Percentiles rank a stretch among this genome's conserved stretches.
Conservation (phyloP, 37 sponge, comb jelly and placozoan species). For the Cliona cf. orientalis region DNA sequence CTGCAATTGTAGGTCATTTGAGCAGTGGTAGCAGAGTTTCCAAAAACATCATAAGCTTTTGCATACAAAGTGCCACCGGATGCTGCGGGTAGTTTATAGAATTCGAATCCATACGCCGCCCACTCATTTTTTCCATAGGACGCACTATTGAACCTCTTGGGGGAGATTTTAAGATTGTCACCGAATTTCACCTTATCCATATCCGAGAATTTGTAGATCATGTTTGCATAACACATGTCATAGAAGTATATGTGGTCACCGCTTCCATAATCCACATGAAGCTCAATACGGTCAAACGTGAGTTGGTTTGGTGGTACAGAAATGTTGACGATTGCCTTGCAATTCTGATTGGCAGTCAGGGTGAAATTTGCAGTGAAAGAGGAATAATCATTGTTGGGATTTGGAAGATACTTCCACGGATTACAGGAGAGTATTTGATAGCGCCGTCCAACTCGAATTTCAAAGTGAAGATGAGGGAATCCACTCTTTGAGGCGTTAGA, state of each 20-base stretch:
- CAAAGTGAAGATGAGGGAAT: slow-evolving; percentile 16
- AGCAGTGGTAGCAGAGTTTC: not conserved
- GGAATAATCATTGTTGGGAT: not conserved
- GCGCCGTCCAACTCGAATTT: not conserved
- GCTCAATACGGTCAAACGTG: slow-evolving; percentile 3
- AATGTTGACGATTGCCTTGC: not conserved
- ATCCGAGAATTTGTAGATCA: no score
- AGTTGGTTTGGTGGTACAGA: slow-evolving; percentile 11
- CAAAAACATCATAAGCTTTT: not conserved
- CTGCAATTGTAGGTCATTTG: no score
- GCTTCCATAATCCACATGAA: no score
- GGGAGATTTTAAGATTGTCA: not conserved
- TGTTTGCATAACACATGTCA: no score
- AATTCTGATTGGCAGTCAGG: not conserved
- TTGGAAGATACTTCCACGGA: slow-evolving; percentile 28
- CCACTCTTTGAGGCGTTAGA: no score
- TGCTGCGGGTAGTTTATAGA: not conserved
- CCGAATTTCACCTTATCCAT: no score
- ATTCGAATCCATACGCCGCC: not conserved
- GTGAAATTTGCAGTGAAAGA: not conserved
- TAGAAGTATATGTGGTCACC: no score
- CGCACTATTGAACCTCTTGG: not conserved
- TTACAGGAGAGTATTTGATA: not conserved
- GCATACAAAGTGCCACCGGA: no score
- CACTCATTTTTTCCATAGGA: not conserved